Evolutionary conservation across 2,797 vertebrate genomes (phyloP).

Genomic region (Notamacropus eugenii): DNA sequence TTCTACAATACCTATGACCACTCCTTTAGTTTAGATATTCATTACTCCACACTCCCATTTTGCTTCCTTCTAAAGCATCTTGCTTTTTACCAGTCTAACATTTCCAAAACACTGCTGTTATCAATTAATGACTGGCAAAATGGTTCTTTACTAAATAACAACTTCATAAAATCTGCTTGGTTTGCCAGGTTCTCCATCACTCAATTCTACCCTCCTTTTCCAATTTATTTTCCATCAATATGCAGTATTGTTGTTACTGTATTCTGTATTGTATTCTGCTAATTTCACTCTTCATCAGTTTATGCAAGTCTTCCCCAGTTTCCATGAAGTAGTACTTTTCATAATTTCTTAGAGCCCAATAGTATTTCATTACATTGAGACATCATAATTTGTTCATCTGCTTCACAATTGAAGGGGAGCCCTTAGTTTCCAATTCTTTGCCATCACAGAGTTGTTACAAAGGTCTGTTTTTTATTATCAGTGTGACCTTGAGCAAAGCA

Average conservation of each 20-base stretch:
- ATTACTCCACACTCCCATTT: not conserved
- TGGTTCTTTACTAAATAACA: not conserved
- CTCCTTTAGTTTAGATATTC: not conserved
- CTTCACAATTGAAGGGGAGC: not conserved
- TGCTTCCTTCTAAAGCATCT: not conserved
- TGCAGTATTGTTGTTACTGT: not conserved
- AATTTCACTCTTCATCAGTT: no score
- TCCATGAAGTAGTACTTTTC: not conserved
- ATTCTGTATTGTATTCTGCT: not conserved
- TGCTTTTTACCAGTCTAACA: not conserved
- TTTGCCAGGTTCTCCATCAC: not conserved
- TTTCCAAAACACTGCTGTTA: not conserved
- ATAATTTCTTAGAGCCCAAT: not conserved
- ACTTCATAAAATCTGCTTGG: not conserved
- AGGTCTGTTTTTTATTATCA: not conserved
- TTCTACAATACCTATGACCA: not conserved
- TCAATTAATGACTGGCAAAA: not conserved
- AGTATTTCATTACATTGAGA: not conserved
- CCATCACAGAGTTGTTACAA: not conserved
- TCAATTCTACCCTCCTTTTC: not conserved
- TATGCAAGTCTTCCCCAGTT: not conserved
- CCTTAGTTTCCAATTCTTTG: not conserved
- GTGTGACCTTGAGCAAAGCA: not conserved
- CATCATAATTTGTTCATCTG: not conserved
- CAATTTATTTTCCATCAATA: not conserved